Conservation (phyloP, 2,797 vertebrate genomes). For the Lutjanus argentimaculatus region DNA sequence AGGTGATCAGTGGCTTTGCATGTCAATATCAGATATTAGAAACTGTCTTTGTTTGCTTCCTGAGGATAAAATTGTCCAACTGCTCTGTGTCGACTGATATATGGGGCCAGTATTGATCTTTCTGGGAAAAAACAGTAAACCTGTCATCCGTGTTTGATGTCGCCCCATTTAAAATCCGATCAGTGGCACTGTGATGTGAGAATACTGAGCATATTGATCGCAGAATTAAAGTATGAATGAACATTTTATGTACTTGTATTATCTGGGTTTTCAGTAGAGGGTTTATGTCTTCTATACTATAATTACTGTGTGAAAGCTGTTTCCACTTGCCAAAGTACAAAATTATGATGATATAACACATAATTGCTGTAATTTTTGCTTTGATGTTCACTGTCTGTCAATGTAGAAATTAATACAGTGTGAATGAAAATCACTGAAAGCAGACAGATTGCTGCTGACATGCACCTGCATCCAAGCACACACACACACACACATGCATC, state of each 20-base stretch:
- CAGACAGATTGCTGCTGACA: constrained; percentile 15
- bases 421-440: neutral
- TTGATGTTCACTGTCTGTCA: neutral
- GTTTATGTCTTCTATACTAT: neutral
- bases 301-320: neutral
- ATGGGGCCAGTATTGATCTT: constrained; percentile 5
- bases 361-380: neutral
- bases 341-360: neutral
- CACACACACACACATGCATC: constrained; percentile 11
- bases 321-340: neutral
- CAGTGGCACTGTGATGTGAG: neutral
- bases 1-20: constrained; percentile 5
- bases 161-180: neutral
- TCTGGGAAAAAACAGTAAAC: neutral
- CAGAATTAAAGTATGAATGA: neutral
- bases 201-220: neutral
- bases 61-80: neutral
- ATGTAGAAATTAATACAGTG: neutral
- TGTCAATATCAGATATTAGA: constrained; percentile 5
- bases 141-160: neutral
- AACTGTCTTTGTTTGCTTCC: neutral
- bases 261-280: neutral
- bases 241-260: neutral
- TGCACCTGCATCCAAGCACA: neutral
- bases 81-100: neutral